Evolutionary conservation across 2,888 invertebrate genomes (phyloP).

Genomic region (Galerucella pusilla): DNA sequence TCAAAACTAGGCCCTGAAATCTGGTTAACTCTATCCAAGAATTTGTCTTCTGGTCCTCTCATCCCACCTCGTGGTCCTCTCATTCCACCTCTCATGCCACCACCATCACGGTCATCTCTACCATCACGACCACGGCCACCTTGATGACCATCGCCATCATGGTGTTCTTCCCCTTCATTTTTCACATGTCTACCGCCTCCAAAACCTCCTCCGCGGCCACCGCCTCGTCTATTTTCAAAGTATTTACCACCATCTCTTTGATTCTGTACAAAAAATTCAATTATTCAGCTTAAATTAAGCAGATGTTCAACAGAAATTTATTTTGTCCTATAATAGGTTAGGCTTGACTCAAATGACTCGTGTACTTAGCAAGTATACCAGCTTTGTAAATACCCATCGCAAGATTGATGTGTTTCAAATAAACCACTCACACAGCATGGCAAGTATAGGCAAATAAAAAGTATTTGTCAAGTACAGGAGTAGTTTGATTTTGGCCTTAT

Average conservation of each 20-base stretch:
- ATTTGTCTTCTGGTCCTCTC: constrained; percentile 49
- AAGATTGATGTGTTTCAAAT: too few relatives aligned
- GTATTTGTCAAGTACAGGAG: too few relatives aligned
- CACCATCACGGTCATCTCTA: constrained; percentile 28
- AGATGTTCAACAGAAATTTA: too few relatives aligned
- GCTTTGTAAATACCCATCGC: too few relatives aligned
- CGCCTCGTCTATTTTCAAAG: constrained; percentile 32
- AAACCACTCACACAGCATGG: too few relatives aligned
- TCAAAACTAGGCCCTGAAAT: constrained; percentile 80
- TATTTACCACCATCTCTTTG: constrained; percentile 26
- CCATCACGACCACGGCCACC: constrained; percentile 18
- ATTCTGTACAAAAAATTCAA: constrained; percentile 13
- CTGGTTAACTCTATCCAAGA: constrained; percentile 57
- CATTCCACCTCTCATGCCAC: constrained; percentile 58
- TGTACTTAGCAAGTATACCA: too few relatives aligned
- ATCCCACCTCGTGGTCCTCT: constrained; percentile 40
- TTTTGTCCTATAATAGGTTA: too few relatives aligned
- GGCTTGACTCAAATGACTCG: too few relatives aligned
- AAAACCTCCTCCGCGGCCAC: constrained; percentile 19
- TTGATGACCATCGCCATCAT: constrained; percentile 14
- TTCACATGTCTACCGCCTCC: constrained; percentile 15
- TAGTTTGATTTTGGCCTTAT: too few relatives aligned
- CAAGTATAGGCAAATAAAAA: too few relatives aligned
- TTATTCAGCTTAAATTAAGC: neutral
- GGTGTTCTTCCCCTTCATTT: constrained; percentile 14